Evolutionary conservation across 2,888 invertebrate species (phyloP), one percentile per base, ranked within the genome.

Genomic region (Nymphalis polychloros): DNA sequence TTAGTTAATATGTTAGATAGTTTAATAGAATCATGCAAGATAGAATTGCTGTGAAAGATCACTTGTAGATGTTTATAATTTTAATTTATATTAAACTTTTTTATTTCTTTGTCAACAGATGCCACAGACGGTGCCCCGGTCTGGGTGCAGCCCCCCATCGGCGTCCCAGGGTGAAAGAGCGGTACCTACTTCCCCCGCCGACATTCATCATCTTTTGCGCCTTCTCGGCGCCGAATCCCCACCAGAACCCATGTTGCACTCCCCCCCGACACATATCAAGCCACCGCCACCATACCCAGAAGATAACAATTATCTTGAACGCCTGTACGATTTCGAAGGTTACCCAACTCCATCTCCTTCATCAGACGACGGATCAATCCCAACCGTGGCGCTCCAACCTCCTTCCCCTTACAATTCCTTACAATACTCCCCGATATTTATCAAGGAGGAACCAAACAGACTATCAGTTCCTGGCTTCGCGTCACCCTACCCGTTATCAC

Each of bases 41-140:
- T 31, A 55, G 27, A 20, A 59, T 19, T 59, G 16, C 20, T n/a
- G n/a, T n/a, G 53, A 31, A 55, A 31, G 27, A 53, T 27, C 0
- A 5, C 53, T 17, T 27, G 27, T 1, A 13, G 16, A 13, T 53
- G 0, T 23, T 53, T 20, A 2, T 41, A 19, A 35, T 41, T 7
- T 59, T 20, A 16, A 23, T 41, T 59, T 59, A 35, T 10, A 20
- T 53, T 20, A 49, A 7, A 13, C 27, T 23, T 17, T 1, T 47
- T 47, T 31, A 31, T 31, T 79, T 69, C 63, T 64, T 91, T 90
- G 87, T 87, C 73, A 69, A 64, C 94, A 96, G 96, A 96, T 96
- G 96, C 96, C 96, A 89, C 96, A 96, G 93, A 96, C 95, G 81
- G 96, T 96, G 80, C 96, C 96, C 69, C 94, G 95, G 79, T 95